phyloP scores from a whole-genome alignment of 2,113 vertebrate species.

The Myanophis thanlyinensis region DNA sequence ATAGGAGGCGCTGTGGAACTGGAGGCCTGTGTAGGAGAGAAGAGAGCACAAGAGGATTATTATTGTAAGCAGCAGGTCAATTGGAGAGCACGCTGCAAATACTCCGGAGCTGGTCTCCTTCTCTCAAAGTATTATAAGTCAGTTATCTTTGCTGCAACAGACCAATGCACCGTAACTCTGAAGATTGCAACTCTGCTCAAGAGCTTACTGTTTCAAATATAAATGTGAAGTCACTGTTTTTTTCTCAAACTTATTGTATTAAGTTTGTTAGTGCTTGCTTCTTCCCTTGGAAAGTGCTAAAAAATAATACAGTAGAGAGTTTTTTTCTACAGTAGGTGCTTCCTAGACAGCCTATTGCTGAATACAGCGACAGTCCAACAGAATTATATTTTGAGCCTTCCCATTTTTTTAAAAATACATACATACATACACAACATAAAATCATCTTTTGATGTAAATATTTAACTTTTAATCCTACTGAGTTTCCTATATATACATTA shows the following conservation, averaged over 20 bases:
- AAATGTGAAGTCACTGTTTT: not conserved
- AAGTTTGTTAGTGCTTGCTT: not conserved
- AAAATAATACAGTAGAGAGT: not conserved
- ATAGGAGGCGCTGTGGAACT: not conserved
- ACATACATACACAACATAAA: too few relatives aligned
- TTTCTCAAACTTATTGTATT: not conserved
- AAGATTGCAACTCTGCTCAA: not conserved
- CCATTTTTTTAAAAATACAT: too few relatives aligned
- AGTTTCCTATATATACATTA: too few relatives aligned
- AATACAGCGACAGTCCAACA: not conserved
- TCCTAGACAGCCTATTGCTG: not conserved
- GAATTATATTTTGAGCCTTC: too few relatives aligned
- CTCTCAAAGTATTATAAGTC: not conserved
- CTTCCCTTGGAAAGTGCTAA: not conserved
- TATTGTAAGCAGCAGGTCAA: not conserved
- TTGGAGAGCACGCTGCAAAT: not conserved
- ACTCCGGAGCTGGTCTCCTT: not conserved
- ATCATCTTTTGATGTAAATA: too few relatives aligned
- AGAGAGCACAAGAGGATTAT: not conserved
- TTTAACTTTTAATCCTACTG: too few relatives aligned
- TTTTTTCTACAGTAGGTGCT: not conserved
- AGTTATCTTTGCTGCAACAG: not conserved
- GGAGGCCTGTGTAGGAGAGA: constrained; percentile 52
- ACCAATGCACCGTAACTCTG: not conserved
- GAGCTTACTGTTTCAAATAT: not conserved